Evolutionary conservation across 2,888 invertebrate genomes (phyloP).

Genomic region (Anthoptus insignis): DNA sequence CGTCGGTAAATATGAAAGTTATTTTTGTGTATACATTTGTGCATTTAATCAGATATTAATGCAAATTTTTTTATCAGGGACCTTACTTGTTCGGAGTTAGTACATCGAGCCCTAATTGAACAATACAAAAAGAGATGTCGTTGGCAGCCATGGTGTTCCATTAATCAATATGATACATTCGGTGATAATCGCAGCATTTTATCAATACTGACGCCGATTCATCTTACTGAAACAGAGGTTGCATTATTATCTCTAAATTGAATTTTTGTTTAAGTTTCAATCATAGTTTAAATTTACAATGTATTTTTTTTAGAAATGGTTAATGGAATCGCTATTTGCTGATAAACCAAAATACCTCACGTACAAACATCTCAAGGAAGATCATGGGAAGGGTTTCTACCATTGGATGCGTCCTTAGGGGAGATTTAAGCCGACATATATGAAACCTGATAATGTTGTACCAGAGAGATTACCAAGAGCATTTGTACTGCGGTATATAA

Average conservation of each 20-base stretch:
- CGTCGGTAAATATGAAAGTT: constrained; percentile 61
- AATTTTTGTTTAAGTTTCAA: neutral
- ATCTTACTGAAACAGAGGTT: constrained; percentile 75
- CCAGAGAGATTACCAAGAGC: constrained; percentile 71
- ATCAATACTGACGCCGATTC: constrained; percentile 71
- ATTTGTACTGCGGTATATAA: constrained; percentile 67
- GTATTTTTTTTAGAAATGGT: constrained; percentile 71
- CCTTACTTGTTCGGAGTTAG: constrained; percentile 70
- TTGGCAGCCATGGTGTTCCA: constrained; percentile 76
- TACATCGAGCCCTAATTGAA: constrained; percentile 68
- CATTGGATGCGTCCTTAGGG: constrained; percentile 82
- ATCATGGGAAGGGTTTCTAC: constrained; percentile 75
- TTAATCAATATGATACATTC: constrained; percentile 72
- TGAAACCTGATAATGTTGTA: constrained; percentile 62
- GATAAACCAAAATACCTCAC: constrained; percentile 67
- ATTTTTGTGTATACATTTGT: no score
- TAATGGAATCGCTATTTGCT: constrained; percentile 72
- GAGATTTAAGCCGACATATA: constrained; percentile 64
- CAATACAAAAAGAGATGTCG: constrained; percentile 65
- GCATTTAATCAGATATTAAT: no score
- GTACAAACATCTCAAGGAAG: constrained; percentile 70
- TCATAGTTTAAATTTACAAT: no score
- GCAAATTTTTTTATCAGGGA: constrained; percentile 57
- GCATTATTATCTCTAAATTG: neutral
- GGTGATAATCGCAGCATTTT: constrained; percentile 70